Conservation (phyloP, 2,113 vertebrate species). For the Aphelocoma coerulescens region DNA sequence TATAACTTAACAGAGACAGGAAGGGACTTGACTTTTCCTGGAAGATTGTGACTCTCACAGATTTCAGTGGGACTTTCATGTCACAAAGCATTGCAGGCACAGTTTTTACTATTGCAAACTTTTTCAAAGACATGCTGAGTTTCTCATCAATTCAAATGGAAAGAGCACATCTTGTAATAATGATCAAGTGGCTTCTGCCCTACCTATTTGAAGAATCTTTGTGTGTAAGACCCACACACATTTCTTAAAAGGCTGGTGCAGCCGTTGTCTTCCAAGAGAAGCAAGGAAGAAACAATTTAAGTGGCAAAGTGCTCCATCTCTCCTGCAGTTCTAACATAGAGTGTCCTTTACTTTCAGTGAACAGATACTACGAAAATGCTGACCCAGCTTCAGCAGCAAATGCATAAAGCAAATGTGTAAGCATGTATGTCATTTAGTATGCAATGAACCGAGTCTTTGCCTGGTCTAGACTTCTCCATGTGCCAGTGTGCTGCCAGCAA, state of each 20-base stretch:
- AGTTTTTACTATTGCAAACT: background rate
- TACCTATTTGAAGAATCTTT: background rate
- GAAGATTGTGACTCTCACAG: background rate
- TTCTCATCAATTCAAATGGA: background rate
- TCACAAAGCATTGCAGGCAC: background rate
- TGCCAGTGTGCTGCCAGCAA: background rate
- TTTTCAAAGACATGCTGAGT: background rate
- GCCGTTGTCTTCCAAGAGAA: background rate
- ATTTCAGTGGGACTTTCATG: background rate
- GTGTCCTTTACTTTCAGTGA: background rate
- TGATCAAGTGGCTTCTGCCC: background rate
- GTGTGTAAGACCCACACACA: fast-evolving
- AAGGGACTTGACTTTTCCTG: background rate
- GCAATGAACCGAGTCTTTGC: background rate
- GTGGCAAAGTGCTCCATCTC: background rate
- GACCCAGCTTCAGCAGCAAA: background rate
- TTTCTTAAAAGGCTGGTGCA: background rate
- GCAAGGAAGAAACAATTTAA: background rate
- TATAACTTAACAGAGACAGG: background rate
- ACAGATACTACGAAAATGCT: background rate
- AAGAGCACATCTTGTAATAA: background rate
- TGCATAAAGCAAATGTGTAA: background rate
- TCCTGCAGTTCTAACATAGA: background rate
- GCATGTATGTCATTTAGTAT: background rate
- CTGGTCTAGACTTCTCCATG: background rate